Percentiles rank a stretch among this genome's conserved stretches.
Evolutionary conservation across 2,113 vertebrate species (phyloP).

Genomic region (Petrocephalus zakoni): DNA sequence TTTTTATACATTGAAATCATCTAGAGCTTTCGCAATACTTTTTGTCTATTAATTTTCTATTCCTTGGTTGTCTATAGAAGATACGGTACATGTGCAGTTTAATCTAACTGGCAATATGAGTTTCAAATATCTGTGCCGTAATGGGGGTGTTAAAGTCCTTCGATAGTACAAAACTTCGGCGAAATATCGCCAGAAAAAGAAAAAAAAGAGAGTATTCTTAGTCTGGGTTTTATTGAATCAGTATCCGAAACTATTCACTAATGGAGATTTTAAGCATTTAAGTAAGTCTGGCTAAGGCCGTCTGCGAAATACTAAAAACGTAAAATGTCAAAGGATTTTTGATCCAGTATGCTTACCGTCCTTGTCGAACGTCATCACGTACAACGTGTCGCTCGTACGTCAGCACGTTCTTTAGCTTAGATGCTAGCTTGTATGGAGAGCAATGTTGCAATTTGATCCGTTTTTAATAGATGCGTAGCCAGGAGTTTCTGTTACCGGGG

Average conservation of each 20-base stretch:
- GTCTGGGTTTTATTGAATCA: too few species aligned
- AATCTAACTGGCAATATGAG: neutral
- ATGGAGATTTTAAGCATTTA: too few species aligned
- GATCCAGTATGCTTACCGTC: neutral
- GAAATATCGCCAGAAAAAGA: neutral
- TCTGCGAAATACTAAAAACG: too few species aligned
- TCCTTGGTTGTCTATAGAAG: neutral
- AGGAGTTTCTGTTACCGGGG: neutral
- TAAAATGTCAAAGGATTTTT: neutral
- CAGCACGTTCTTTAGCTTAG: neutral
- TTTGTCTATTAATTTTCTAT: neutral
- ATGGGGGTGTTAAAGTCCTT: neutral
- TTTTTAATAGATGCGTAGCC: neutral
- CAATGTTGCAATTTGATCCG: neutral
- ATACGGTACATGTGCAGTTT: neutral
- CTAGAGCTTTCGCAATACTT: neutral
- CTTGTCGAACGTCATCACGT: neutral
- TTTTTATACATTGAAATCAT: neutral
- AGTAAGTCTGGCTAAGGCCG: too few species aligned
- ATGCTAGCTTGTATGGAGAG: neutral
- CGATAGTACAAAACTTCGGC: neutral
- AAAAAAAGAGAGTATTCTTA: too few species aligned
- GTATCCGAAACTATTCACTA: too few species aligned
- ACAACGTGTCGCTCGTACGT: neutral
- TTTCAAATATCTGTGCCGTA: neutral